Percentiles rank a stretch among this genome's conserved stretches.
Conservation (phyloP, 2,888 invertebrate species). For the Sipha maydis region DNA sequence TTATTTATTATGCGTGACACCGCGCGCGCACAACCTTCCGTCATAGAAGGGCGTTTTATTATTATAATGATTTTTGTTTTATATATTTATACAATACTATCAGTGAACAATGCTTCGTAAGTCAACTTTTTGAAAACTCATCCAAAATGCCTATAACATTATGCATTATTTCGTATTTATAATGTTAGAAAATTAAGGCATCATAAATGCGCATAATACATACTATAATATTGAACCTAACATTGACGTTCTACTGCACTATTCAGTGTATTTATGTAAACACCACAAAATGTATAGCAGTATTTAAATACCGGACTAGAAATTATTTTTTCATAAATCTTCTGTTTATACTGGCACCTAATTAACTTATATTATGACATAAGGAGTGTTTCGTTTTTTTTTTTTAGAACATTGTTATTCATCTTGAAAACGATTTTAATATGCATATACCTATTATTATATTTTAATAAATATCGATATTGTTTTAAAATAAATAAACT, state of each 20-base stretch:
- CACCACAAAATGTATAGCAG: background rate
- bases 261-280: background rate
- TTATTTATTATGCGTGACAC: background rate
- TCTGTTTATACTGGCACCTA: background rate
- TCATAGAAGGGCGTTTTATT: slow-evolving; percentile 33
- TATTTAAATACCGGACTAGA: background rate
- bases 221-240: too few species aligned
- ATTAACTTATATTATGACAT: background rate
- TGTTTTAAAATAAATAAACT: too few species aligned
- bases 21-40: slow-evolving; percentile 5
- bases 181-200: background rate
- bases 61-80: background rate
- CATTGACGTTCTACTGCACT: too few species aligned
- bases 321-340: background rate
- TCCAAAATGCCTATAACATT: background rate
- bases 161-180: background rate
- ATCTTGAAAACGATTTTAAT: too few species aligned
- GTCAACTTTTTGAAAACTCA: background rate
- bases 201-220: background rate
- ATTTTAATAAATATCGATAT: too few species aligned
- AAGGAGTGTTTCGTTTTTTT: background rate
- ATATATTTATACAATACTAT: slow-evolving; percentile 16
- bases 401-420: background rate
- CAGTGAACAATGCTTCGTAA: background rate
- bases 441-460: too few species aligned